Base-by-base conservation (phyloP, 2,888 invertebrate genomes). In the Drosophila prolongata region DNA sequence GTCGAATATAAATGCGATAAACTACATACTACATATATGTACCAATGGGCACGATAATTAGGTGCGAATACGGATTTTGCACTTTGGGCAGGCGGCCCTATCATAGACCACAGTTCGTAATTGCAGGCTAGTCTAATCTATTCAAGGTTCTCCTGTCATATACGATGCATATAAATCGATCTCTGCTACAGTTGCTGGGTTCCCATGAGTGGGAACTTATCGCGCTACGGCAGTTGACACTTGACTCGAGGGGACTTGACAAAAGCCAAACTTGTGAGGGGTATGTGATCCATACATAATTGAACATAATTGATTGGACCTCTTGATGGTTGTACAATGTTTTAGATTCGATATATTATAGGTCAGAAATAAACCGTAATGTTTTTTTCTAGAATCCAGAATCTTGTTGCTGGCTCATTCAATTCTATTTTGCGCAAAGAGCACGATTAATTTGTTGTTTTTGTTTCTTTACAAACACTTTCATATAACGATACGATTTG, bases 271-370 rank as follows among this genome's bases (percentile, higher is more conserved):
- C 38, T 30, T 35, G 74, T 42, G 61, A 64, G 44, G 42, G 14
- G 54, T 42, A 10, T 34, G 13, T 66, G 68, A 46, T 50, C 61
- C 60, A 66, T 85, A 65, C 78, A 78, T 80, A 82, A 83, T 82
- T 82, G 75, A 78, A 49, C 80, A 78, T 83, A 83, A 83, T 85
- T 83, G 80, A 83, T 83, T 82, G 78, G 79, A 68, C 76, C 79
- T 64, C 69, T 68, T 52, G 53, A 47, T 65, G 55, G 35, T 8
- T 16, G 42, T 9, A 50, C 49, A 64, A 50, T 64, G 49, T 37
- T 40, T 27, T 40, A 42, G 42, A 62, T 58, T 47, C 27, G 42
- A 35, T 34, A 49, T 49, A 35, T 27, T 40, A 35, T 14, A 27
- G 40, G 27, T 27, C 27, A 47, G 6, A 54, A 67, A 58, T 58